These are phyloP conservation scores for Helicoverpa armigera DNA, from an alignment of 1,140 invertebrate species.

Conservation along the genomic window DNA sequence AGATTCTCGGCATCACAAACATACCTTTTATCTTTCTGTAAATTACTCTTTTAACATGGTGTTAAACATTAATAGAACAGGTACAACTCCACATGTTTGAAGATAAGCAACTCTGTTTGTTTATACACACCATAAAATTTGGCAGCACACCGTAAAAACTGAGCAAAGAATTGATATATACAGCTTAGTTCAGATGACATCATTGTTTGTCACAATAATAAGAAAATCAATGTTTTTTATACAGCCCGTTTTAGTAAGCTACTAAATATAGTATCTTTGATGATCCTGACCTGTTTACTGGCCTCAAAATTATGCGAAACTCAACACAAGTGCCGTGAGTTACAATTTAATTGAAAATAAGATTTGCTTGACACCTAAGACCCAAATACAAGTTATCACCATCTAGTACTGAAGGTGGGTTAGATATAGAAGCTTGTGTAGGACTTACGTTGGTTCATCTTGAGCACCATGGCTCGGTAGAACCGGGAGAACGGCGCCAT, in stretches of 20 bases:
- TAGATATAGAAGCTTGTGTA: neutral
- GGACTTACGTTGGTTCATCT: conserved; percentile 82
- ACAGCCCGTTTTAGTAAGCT: neutral
- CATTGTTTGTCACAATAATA: conserved; percentile 6
- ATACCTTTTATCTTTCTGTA: too few relatives aligned
- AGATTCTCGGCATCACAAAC: too few relatives aligned
- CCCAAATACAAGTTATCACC: too few relatives aligned
- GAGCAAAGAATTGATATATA: conserved; percentile 3
- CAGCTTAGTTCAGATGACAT: neutral
- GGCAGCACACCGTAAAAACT: conserved; percentile 11
- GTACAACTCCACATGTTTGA: neutral
- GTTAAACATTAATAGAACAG: neutral
- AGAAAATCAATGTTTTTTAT: conserved; percentile 20
- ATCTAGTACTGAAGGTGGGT: neutral
- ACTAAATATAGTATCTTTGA: neutral
- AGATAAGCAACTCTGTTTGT: conserved; percentile 25
- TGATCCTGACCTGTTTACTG: neutral
- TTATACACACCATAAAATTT: conserved; percentile 27
- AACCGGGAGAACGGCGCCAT: conserved; percentile 81
- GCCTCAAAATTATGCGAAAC: neutral
- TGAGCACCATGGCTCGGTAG: conserved; percentile 83
- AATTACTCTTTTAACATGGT: neutral
- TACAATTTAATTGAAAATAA: neutral
- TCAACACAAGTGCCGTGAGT: neutral
- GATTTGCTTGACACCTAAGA: neutral